Conservation (phyloP, 2,113 vertebrate species). For the Sisor rabdophorus region DNA sequence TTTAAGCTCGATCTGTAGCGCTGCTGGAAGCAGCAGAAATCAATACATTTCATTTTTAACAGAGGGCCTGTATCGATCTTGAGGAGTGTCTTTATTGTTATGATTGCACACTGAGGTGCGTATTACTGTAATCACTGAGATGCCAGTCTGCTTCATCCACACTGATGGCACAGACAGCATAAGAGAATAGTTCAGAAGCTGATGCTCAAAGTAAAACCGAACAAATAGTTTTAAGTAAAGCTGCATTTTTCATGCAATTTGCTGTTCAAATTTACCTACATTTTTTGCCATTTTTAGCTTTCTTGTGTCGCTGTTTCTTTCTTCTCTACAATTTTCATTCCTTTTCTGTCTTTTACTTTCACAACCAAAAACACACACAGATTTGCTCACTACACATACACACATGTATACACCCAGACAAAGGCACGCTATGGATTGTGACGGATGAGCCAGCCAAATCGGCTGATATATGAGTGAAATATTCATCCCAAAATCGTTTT, state of each 20-base stretch:
- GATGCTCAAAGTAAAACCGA: conserved; percentile 38
- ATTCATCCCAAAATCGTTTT: conserved; percentile 47
- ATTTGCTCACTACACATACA: neutral
- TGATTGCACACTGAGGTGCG: conserved; percentile 53
- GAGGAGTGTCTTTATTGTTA: conserved; percentile 55
- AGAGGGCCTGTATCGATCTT: conserved; percentile 61
- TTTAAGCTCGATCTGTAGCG: conserved; percentile 62
- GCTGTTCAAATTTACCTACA: conserved; percentile 26
- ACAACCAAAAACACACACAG: conserved; percentile 1
- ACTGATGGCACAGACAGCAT: conserved; percentile 42
- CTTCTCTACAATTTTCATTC: conserved; percentile 21
- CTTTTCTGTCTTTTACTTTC: conserved; percentile 20
- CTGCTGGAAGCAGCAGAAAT: conserved; percentile 60
- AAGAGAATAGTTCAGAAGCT: conserved; percentile 34
- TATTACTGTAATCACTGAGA: conserved; percentile 66
- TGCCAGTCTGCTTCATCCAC: conserved; percentile 53
- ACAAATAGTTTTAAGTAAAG: conserved; percentile 45
- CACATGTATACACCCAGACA: conserved; percentile 17
- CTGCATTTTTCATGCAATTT: conserved; percentile 45
- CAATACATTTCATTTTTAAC: conserved; percentile 74
- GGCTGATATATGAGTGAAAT: conserved; percentile 51
- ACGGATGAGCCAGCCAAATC: conserved; percentile 47
- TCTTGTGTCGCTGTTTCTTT: neutral
- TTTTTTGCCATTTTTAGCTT: conserved; percentile 23
- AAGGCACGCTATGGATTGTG: conserved; percentile 43